Evolutionary conservation across 1,140 invertebrate species (phyloP), one percentile per base, ranked within the genome.

Genomic region (Drosophila kohkoa): DNA sequence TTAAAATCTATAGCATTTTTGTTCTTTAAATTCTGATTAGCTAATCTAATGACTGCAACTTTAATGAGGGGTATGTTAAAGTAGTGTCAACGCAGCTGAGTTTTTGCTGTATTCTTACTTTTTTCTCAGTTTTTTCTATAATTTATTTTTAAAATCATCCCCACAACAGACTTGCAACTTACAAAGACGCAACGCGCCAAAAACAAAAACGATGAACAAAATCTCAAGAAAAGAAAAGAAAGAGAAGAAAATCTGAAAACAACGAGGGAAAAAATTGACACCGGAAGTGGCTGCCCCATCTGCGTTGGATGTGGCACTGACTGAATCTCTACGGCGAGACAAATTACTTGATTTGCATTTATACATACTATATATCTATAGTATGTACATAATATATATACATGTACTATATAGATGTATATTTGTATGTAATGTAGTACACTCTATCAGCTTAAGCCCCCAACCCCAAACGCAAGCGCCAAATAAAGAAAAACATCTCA

Each of bases 321-420:
- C 76, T 75, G 45, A 48, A 71, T 75, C 59, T 73, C 59, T 25
- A 73, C 64, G 68, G 52, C 63, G 82, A 87, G 74, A 89, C 86
- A 88, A 89, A 88, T 88, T 89, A 89, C 81, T 89, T 79, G 85
- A 88, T 88, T 88, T 88, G 85, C 85, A 89, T 88, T 85, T 68
- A 70, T 60, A 80, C 67, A 4, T 55, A 15, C 20, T 65, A 54
- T 60, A 66, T 76, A 28, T 45, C 30, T 52, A 38, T 15, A 60
- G 52, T 41, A 75, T 52, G 10, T 52, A 38, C 35, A 38, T 11
- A 10, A 7, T 38, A 38, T 32, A 77, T 64, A 77, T 64, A 71
- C 72, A 52, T 32, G 20, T 25, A 25, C 20, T 25, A 25, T 25
- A 25, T 25, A 25, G 20, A 25, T 25, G 20, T 25, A 25, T 25